A percentile compares a stretch with the other conserved stretches of the same genome.
Conservation (phyloP, 2,888 invertebrate species). For the Coecobrya sp. region DNA sequence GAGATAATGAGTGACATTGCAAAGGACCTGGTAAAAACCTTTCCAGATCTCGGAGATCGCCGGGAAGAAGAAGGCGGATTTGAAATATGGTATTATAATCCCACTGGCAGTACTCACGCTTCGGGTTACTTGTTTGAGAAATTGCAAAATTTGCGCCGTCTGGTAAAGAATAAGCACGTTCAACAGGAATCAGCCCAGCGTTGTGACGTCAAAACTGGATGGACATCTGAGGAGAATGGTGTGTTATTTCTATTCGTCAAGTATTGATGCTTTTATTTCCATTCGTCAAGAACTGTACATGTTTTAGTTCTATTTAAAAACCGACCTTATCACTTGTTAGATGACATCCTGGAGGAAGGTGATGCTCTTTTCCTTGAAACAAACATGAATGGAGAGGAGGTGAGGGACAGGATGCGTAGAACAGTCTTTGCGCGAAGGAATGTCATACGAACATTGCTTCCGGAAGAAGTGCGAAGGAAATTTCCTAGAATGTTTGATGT, state of each 20-base stretch:
- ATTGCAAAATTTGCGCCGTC: background rate
- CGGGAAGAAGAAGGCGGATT: background rate
- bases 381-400: background rate
- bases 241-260: too few species aligned
- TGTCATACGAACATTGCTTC: background rate
- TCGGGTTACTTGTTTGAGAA: background rate
- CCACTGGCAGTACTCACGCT: background rate
- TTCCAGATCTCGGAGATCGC: background rate
- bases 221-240: slow-evolving; percentile 21
- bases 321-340: background rate
- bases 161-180: too few species aligned
- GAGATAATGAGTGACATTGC: background rate
- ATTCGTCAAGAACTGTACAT: too few species aligned
- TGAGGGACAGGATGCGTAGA: background rate
- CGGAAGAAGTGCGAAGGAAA: background rate
- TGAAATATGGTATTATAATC: background rate
- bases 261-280: too few species aligned
- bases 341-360: background rate
- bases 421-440: background rate
- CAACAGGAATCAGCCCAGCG: background rate
- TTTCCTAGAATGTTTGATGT: slow-evolving; percentile 8
- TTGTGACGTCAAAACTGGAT: background rate
- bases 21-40: background rate
- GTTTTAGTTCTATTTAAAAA: background rate
- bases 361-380: background rate